Conservation (phyloP, 2,888 invertebrate species). For the Ctenicera cuprea region DNA sequence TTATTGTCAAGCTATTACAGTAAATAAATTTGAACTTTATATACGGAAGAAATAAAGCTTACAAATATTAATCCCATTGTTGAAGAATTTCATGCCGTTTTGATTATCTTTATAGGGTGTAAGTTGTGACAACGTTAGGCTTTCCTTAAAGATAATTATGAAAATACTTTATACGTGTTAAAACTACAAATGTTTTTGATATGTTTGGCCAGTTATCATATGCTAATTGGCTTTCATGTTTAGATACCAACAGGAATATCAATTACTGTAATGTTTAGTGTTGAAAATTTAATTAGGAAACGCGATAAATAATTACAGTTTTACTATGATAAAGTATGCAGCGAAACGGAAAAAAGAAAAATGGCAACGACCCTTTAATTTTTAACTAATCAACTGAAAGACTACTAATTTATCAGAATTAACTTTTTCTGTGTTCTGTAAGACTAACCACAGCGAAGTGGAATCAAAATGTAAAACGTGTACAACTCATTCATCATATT, state of each 20-base stretch:
- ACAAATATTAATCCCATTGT: background rate
- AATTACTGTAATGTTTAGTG: background rate
- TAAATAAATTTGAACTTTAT: conserved; percentile 16
- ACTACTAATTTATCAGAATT: no score
- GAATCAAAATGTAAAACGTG: no score
- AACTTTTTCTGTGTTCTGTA: no score
- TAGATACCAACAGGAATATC: conserved; percentile 5
- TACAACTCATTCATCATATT: no score
- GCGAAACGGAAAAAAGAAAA: no score
- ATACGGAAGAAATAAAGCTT: background rate
- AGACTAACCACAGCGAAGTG: no score
- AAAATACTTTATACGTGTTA: conserved; percentile 11
- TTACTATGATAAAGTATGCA: no score
- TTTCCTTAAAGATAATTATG: conserved; percentile 13
- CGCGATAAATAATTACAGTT: background rate
- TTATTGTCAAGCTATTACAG: conserved; percentile 4
- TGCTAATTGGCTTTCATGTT: conserved; percentile 11
- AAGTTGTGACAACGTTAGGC: conserved; percentile 8
- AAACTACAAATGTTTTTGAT: conserved; percentile 19
- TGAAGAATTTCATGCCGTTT: background rate
- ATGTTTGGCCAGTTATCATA: background rate
- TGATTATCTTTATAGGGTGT: conserved; percentile 17
- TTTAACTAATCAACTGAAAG: no score
- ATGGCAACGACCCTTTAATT: no score
- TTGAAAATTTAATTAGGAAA: conserved; percentile 10